Evolutionary conservation across 2,797 vertebrate species (phyloP).

Genomic region (Lophius americanus): DNA sequence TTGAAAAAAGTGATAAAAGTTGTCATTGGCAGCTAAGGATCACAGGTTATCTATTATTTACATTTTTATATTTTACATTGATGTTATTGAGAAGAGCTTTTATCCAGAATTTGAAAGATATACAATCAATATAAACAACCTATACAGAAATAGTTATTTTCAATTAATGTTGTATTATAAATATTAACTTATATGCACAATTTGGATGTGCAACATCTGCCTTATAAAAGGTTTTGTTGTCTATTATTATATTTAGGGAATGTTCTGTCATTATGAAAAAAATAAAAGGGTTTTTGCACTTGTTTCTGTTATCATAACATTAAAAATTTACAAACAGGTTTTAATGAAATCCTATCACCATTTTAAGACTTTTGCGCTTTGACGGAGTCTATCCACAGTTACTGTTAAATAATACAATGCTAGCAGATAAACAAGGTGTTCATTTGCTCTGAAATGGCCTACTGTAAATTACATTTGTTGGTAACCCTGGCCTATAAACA

Average conservation of each 20-base stretch:
- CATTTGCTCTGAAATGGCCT: too few relatives aligned
- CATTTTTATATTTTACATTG: background rate
- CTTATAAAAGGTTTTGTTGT: conserved; percentile 9
- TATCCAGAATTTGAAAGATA: conserved; percentile 1
- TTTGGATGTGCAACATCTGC: conserved; percentile 18
- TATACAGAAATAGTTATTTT: background rate
- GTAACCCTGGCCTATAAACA: too few relatives aligned
- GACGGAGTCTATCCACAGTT: too few relatives aligned
- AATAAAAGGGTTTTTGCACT: conserved; percentile 15
- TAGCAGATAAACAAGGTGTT: too few relatives aligned
- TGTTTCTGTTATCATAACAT: background rate
- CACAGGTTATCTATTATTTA: background rate
- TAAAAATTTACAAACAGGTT: background rate
- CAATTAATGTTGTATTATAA: background rate
- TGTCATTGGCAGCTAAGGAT: background rate
- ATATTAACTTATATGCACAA: background rate
- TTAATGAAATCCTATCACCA: background rate
- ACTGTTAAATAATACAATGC: too few relatives aligned
- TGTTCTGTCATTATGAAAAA: conserved; percentile 3
- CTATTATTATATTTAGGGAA: background rate
- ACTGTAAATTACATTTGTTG: too few relatives aligned
- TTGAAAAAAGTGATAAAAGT: background rate
- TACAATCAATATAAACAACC: background rate
- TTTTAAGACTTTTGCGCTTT: too few relatives aligned
- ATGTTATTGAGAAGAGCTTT: background rate